These are phyloP conservation scores for Drosophila borborema DNA, from an alignment of 2,888 invertebrate genomes.

Conservation along the genomic window DNA sequence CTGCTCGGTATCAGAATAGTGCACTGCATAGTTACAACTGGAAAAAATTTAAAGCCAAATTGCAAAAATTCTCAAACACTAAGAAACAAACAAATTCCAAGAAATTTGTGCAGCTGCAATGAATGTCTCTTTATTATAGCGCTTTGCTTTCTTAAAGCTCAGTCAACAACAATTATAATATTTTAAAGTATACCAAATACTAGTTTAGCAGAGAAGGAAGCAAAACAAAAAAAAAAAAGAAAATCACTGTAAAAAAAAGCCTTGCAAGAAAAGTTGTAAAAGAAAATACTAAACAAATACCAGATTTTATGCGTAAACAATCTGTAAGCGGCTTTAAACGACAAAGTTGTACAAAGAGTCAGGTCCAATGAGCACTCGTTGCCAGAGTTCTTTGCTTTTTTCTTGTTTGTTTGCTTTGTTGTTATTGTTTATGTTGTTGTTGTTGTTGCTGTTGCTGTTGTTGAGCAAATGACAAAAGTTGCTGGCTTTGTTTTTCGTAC, in stretches of 20 bases:
- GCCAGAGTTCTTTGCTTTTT: slow-evolving; percentile 11
- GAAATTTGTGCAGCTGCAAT: not conserved
- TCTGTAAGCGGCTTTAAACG: slow-evolving; percentile 48
- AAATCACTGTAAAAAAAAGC: not conserved
- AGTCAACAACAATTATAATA: not conserved
- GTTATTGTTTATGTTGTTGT: slow-evolving; percentile 19
- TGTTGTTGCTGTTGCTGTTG: slow-evolving; percentile 27
- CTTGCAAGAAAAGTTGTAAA: not conserved
- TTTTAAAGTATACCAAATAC: not conserved
- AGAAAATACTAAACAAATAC: slow-evolving; percentile 30
- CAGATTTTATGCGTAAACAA: slow-evolving; percentile 23
- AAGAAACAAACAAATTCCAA: not conserved
- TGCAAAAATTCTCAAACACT: no score
- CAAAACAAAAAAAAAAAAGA: not conserved
- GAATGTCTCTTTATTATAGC: not conserved
- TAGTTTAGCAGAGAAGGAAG: not conserved
- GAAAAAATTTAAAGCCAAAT: no score
- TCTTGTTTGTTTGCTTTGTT: slow-evolving; percentile 27
- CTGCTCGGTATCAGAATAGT: no score
- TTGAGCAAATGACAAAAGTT: slow-evolving; percentile 75
- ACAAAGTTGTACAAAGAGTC: slow-evolving; percentile 44
- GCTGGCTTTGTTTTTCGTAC: slow-evolving; percentile 73
- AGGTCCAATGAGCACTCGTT: slow-evolving; percentile 23
- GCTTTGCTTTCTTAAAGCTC: not conserved
- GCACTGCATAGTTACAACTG: no score